phyloP scores from a whole-genome alignment of 2,797 vertebrate species.

The Neosalanx taihuensis region DNA sequence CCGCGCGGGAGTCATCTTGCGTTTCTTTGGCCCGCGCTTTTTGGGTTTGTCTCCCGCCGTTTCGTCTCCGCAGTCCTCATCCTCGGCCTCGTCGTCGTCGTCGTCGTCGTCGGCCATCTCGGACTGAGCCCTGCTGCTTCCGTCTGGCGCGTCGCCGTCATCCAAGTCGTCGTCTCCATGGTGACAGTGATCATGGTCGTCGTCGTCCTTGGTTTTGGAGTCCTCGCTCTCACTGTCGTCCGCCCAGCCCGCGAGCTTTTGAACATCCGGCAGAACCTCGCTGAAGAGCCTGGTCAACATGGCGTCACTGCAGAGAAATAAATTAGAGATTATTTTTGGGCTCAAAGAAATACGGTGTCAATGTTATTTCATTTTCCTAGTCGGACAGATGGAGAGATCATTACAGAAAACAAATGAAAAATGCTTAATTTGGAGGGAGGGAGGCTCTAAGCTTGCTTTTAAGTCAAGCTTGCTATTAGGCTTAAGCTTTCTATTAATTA shows the following conservation, averaged over 20 bases:
- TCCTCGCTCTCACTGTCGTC: constrained; percentile 79
- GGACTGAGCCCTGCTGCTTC: constrained; percentile 71
- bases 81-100: constrained; percentile 68
- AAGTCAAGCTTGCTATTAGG: no score
- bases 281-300: constrained; percentile 98
- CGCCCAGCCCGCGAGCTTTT: constrained; percentile 90
- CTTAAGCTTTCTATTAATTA: no score
- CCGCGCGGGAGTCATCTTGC: constrained; percentile 92
- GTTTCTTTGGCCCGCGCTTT: constrained; percentile 96
- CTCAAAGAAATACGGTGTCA: background rate
- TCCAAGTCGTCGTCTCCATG: constrained; percentile 66
- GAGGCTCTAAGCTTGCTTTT: no score
- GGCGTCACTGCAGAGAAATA: constrained; percentile 57
- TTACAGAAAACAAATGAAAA: background rate
- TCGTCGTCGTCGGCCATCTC: constrained; percentile 72
- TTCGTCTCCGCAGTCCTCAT: constrained; percentile 78
- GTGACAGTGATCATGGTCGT: constrained; percentile 71
- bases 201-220: constrained; percentile 79
- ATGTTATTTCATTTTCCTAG: background rate
- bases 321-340: constrained; percentile 10
- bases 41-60: constrained; percentile 83
- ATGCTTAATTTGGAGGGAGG: no score
- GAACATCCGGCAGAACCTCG: constrained; percentile 94
- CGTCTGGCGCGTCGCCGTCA: constrained; percentile 53
- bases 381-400: background rate